A percentile compares a stretch with the other conserved stretches of the same genome.
Evolutionary conservation across 1,140 invertebrate species (phyloP).

Genomic region (Lepidurus couesii): DNA sequence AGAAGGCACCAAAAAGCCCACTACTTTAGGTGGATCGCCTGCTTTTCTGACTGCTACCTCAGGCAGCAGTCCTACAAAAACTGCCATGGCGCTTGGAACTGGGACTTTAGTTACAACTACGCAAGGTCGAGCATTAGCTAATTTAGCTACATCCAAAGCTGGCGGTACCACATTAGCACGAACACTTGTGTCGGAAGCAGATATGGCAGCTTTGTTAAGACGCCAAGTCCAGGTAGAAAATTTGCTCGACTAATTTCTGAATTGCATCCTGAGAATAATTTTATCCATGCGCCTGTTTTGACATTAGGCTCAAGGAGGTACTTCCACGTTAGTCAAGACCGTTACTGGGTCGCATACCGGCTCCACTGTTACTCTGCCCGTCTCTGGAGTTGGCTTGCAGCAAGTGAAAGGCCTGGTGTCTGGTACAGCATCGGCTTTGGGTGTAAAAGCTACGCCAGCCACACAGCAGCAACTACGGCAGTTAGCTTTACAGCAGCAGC

Average conservation of each 20-base stretch:
- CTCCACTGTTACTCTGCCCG: constrained; percentile 46
- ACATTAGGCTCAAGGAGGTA: constrained; percentile 45
- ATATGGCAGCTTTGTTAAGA: constrained; percentile 64
- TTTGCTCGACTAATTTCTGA: neutral
- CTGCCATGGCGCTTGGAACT: constrained; percentile 28
- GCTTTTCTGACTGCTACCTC: constrained; percentile 38
- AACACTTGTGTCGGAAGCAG: constrained; percentile 57
- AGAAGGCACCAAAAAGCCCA: constrained; percentile 30
- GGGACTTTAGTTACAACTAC: constrained; percentile 22
- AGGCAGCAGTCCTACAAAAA: constrained; percentile 29
- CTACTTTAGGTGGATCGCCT: constrained; percentile 36
- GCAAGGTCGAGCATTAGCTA: constrained; percentile 29
- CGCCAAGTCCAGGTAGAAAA: constrained; percentile 56
- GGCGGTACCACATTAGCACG: constrained; percentile 44
- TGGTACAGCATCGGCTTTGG: constrained; percentile 42
- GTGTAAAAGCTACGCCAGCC: constrained; percentile 52
- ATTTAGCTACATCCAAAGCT: constrained; percentile 40
- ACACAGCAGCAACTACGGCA: constrained; percentile 61
- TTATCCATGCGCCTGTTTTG: constrained; percentile 34
- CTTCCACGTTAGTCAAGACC: constrained; percentile 57
- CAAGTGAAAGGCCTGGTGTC: constrained; percentile 40
- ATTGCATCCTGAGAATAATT: neutral
- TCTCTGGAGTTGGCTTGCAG: constrained; percentile 42
- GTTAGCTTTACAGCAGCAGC: constrained; percentile 60
- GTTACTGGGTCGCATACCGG: constrained; percentile 46